Conservation (phyloP, 2,113 vertebrate genomes). For the Empidonax traillii region DNA sequence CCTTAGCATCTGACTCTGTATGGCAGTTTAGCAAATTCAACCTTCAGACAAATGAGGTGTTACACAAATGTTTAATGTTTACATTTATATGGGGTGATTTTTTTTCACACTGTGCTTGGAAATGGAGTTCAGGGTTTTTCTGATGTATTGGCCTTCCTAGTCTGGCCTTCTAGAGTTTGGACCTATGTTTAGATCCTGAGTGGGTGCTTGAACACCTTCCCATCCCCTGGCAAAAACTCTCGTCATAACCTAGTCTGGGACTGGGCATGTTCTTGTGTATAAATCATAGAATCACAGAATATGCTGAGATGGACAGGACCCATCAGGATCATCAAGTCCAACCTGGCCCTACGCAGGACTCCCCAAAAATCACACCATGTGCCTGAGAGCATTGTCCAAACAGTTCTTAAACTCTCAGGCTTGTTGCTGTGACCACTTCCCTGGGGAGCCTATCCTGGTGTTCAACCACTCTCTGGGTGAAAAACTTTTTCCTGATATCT, state of each 20-base stretch:
- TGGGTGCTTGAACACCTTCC: background rate
- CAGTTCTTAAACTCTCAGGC: background rate
- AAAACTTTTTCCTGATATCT: background rate
- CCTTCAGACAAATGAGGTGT: background rate
- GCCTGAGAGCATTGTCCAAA: background rate
- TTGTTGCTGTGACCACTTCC: background rate
- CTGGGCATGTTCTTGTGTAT: background rate
- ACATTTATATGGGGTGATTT: background rate
- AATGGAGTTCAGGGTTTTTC: background rate
- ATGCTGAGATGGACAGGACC: background rate
- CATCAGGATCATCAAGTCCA: background rate
- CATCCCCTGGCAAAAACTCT: background rate
- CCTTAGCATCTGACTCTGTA: background rate
- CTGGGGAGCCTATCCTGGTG: background rate
- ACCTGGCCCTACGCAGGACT: background rate
- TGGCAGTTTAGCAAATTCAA: background rate
- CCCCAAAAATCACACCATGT: too few relatives aligned
- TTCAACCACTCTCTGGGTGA: background rate
- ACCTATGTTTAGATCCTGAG: background rate
- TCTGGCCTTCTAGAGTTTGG: background rate
- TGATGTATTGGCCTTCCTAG: background rate
- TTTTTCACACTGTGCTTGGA: background rate
- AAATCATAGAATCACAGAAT: background rate
- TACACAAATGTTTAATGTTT: background rate
- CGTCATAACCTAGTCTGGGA: rapidly evolving